Base-by-base conservation (phyloP, 2,797 vertebrate genomes). In the Platyrinchus mystaceus region DNA sequence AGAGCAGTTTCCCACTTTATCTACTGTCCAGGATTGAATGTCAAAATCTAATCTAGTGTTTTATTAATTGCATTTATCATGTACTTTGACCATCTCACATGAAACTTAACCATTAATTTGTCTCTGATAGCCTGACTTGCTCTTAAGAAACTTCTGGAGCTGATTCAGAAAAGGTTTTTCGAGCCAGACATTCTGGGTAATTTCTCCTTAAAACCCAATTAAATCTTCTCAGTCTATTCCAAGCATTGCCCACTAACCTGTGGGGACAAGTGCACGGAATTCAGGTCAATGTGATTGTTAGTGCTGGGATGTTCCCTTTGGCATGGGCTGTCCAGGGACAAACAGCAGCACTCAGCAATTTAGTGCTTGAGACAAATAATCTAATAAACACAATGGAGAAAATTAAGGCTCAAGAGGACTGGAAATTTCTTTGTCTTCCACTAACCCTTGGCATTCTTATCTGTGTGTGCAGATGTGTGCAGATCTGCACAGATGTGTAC, bases 21-120 rank as follows among this genome's bases (percentile, higher is more conserved):
- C 73, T 86, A 10, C 56, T 44, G 10, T 17, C 69, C 36, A 59
- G 46, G 43, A 78, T 34, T 75, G 85, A 84, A 84, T 56, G 83
- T 62, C 43, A 66, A 88, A 82, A 91, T 67, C 47, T 28, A 83
- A 95, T 88, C 59, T 62, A 46, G 28, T 32, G 36, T 20, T 19
- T 66, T 84, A 92, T 84, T 90, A 94, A 94, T 86, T 93, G 55
- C 69, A 84, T 95, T 93, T 91, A 34, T 91, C 43, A 6, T 64
- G 53, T 83, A 37, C 82, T 85, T 94, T 64, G 73, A 81, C 69
- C 24, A 64, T 76, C 56, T 93, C 44, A 87, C 4, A 0, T 73
- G 62, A 66, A 79, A 20, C 20, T 62, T 39, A 17, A 21, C 39
- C 69, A 27, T 81, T 84, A 68, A 91, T 69, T 88, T 93, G 52